phyloP scores from a whole-genome alignment of 2,113 vertebrate genomes.

The Xiphophorus maculatus region DNA sequence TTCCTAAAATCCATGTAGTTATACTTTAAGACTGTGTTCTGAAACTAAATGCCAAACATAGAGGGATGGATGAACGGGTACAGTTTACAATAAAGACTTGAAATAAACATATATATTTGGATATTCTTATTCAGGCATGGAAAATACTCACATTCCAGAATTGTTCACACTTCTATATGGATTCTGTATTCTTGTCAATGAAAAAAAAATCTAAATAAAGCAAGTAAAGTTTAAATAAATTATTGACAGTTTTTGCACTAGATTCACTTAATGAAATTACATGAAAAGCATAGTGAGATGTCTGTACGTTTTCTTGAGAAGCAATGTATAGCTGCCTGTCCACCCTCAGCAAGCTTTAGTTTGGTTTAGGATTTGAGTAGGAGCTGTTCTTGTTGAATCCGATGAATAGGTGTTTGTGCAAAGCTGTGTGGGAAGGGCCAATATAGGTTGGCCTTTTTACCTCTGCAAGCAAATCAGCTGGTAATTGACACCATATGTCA shows the following conservation, averaged over 20 bases:
- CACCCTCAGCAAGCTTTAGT: constrained; percentile 51
- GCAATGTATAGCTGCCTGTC: constrained; percentile 59
- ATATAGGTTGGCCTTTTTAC: constrained; percentile 73
- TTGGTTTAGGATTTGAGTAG: constrained; percentile 65
- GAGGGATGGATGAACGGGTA: too few relatives aligned
- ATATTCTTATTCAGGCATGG: too few relatives aligned
- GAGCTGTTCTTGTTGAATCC: constrained; percentile 48
- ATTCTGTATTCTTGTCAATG: not conserved
- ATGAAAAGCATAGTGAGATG: constrained; percentile 39
- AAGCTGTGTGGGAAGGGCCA: constrained; percentile 67
- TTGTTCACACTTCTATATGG: not conserved
- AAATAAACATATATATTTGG: too few relatives aligned
- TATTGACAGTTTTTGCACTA: constrained; percentile 3
- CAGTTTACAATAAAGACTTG: too few relatives aligned
- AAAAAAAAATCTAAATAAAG: not conserved
- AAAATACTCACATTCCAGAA: too few relatives aligned
- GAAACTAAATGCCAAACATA: not conserved
- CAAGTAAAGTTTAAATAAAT: constrained; percentile 7
- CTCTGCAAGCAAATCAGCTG: constrained; percentile 59
- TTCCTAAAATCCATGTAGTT: not conserved
- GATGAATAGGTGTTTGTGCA: constrained; percentile 77
- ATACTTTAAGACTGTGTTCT: not conserved
- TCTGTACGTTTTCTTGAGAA: constrained; percentile 44
- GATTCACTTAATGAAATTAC: constrained; percentile 11
- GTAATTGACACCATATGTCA: constrained; percentile 80